Base-by-base conservation (phyloP, 2,113 vertebrate genomes). In the Engystomops pustulosus region DNA sequence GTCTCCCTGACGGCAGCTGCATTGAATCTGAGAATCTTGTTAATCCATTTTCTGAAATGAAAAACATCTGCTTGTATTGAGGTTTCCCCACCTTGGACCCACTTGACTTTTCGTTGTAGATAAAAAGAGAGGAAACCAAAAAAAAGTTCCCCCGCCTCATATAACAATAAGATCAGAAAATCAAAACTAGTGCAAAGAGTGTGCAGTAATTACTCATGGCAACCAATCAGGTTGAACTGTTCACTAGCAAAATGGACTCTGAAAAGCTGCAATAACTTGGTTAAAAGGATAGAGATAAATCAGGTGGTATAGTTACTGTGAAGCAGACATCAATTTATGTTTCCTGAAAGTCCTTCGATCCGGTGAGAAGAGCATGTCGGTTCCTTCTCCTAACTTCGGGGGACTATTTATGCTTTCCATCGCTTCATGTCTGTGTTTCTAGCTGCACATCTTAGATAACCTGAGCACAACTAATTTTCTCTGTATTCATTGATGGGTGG, bases 11-110 rank as follows among this genome's bases (percentile, higher is more conserved):
- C 58, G 23, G 69, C 80, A 82, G 80, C 80, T 82, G 81, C 81
- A 76, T 25, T 38, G 58, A 83, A 83, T 83, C 71, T 76, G 55
- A 65, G 71, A 83, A 83, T 76, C 55, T 67, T 83, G 81, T 76
- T 83, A 76, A 76, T 83, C 71, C 81, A 75, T 60, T 75, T 76
- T 65, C 55, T 49, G 20, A 14, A 51, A 83, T 83, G 41, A 83
- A 83, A 83, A 76, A 34, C 81, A 75, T 76, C 38, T 83, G 81
- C 36, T 34, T 67, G 55, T 32, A 76, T 83, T 76, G 38, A 74
- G 69, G 53, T 83, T 74, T 32, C 60, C 81, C 70, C 55, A 83
- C 71, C 71, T 76, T 1, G 38, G 49, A 74, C 32, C 67, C 14
- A 15, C 45, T 30, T 38, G 49, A n/a, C 41, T 38, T 36, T 72